Conservation (phyloP, 2,888 invertebrate species). For the Platypus cylindrus region DNA sequence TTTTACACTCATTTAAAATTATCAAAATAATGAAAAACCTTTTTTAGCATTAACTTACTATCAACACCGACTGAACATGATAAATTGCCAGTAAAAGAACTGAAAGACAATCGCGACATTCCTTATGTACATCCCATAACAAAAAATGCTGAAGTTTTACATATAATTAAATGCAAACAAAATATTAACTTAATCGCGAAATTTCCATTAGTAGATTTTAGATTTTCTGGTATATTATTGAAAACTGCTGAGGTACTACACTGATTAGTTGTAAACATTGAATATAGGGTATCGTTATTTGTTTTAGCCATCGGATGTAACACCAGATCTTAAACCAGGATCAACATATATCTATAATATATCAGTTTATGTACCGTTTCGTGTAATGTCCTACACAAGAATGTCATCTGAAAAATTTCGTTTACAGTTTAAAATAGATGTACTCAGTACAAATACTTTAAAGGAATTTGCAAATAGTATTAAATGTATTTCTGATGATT, state of each 20-base stretch:
- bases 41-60: not conserved
- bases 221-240: not conserved
- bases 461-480: slow-evolving; percentile 63
- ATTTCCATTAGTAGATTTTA: not conserved
- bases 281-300: not conserved
- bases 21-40: not conserved
- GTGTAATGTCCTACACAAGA: slow-evolving; percentile 12
- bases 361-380: slow-evolving; percentile 21
- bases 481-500: slow-evolving; percentile 57
- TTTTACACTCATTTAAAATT: slow-evolving; percentile 1
- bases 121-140: slow-evolving; percentile 5
- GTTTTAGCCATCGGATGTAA: not conserved
- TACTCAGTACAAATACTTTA: slow-evolving; percentile 56
- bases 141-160: slow-evolving; percentile 8
- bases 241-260: slow-evolving; percentile 1
- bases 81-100: slow-evolving; percentile 7
- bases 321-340: slow-evolving; percentile 20
- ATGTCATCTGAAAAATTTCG: slow-evolving; percentile 27
- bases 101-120: slow-evolving; percentile 4
- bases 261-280: not conserved
- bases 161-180: slow-evolving; percentile 11
- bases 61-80: slow-evolving; percentile 9
- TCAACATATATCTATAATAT: slow-evolving; percentile 21
- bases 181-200: slow-evolving; percentile 4
- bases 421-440: slow-evolving; percentile 44